Percentiles rank a stretch among this genome's conserved stretches.
These are phyloP conservation scores for Oegoconia quadripuncta DNA, from an alignment of 2,888 invertebrate genomes.

Conservation along the genomic window DNA sequence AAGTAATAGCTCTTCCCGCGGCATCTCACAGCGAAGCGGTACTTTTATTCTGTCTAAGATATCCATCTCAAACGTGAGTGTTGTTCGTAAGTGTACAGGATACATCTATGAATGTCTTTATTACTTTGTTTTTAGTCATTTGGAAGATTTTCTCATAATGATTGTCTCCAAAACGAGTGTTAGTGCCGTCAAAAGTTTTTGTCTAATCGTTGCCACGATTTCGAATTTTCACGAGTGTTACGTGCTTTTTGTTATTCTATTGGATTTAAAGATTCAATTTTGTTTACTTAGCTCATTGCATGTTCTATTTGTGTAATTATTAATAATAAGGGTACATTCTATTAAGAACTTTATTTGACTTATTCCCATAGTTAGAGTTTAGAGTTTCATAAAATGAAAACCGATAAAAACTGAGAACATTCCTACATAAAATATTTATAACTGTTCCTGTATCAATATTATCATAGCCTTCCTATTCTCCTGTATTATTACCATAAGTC, in stretches of 20 bases:
- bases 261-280: neutral
- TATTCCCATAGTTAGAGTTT: too few relatives aligned
- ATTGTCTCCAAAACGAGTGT: slow-evolving; percentile 76
- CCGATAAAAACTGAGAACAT: too few relatives aligned
- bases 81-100: slow-evolving; percentile 70
- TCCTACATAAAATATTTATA: too few relatives aligned
- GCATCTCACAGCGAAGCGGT: slow-evolving; percentile 69
- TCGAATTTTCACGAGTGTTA: slow-evolving; percentile 39
- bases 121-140: slow-evolving; percentile 76
- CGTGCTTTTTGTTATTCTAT: neutral
- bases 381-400: too few relatives aligned
- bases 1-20: slow-evolving; percentile 60
- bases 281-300: too few relatives aligned
- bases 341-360: too few relatives aligned
- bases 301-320: too few relatives aligned
- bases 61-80: slow-evolving; percentile 75
- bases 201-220: slow-evolving; percentile 72
- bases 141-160: slow-evolving; percentile 79
- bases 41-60: slow-evolving; percentile 75
- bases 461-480: slow-evolving; percentile 15
- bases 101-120: slow-evolving; percentile 78
- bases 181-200: slow-evolving; percentile 73
- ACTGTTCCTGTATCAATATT: too few relatives aligned
- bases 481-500: slow-evolving; percentile 18
- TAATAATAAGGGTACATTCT: too few relatives aligned